Base-by-base conservation (phyloP, 2,113 vertebrate species). In the Pluvianellus socialis region DNA sequence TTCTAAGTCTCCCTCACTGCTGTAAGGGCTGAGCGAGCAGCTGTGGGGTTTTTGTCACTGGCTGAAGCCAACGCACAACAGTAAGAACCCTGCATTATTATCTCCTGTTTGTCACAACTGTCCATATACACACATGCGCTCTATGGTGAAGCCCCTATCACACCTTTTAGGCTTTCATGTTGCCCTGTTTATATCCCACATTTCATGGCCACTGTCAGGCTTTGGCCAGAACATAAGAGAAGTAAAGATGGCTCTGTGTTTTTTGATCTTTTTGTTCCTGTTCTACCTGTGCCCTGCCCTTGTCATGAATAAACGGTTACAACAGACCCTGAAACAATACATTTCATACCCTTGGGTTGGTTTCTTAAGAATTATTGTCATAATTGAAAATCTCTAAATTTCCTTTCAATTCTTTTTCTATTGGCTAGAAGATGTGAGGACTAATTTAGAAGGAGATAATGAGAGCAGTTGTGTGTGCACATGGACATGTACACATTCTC, bases 361-460 rank as follows among this genome's bases (percentile, higher is more conserved):
- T 92, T 92, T 94, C 58, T 73, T 40, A 71, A 50, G 15, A 92
- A 24, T 56, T 84, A 73, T 65, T 93, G 35, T 74, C 61, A 26
- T 87, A 23, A 61, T 7, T 92, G 73, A 81, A 83, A 94, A 97
- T 58, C 42, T 77, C 8, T 62, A 38, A 42, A 71, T 93, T 74
- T 96, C 12, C 16, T 82, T 82, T 88, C 28, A 79, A 71, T 87
- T 66, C 10, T 80, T 94, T 75, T 75, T 53, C 40, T 65, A 16
- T 55, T 59, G n/a, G 38, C 22, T 66, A 95, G 49, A 77, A 38
- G 24, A 85, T 61, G 30, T 7, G 21, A 75, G 24, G 16, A 85
- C 79, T 87, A 85, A 79, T 95, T 85, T 91, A 68, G 53, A 83
- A 92, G 35, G 24, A 93, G 58, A 61, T 33, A 76, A 72, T 75